phyloP scores from a whole-genome alignment of 2,113 vertebrate species.

The Ptilonorhynchus violaceus region DNA sequence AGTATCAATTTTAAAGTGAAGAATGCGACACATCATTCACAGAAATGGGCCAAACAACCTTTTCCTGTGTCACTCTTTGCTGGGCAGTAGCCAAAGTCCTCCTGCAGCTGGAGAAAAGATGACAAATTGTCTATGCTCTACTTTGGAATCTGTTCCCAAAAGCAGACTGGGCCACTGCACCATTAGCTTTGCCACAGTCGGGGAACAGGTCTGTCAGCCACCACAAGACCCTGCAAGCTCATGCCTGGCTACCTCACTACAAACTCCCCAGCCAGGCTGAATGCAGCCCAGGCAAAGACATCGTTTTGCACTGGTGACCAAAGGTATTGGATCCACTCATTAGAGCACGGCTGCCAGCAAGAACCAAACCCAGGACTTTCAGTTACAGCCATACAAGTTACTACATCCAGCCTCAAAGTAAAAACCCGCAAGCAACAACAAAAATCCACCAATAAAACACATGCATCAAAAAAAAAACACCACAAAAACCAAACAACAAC shows the following conservation, averaged over 20 bases:
- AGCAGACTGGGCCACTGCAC: neutral
- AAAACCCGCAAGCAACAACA: neutral
- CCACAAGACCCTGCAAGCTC: too few species aligned
- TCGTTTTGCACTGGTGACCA: neutral
- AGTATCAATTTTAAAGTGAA: neutral
- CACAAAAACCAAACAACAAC: neutral
- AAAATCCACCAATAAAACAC: rapidly evolving
- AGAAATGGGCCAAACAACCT: neutral
- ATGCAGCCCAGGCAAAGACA: neutral
- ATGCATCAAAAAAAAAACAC: neutral
- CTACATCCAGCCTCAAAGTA: neutral
- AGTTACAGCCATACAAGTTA: neutral
- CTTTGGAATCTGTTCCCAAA: neutral
- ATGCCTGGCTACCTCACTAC: too few species aligned
- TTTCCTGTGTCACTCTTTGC: neutral
- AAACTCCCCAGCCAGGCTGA: neutral
- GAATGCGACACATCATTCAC: neutral
- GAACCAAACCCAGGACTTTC: neutral
- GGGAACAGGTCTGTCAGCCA: neutral
- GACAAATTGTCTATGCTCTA: rapidly evolving
- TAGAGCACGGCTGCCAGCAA: neutral
- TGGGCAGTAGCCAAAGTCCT: neutral
- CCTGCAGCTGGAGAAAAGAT: neutral
- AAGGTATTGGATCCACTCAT: neutral
- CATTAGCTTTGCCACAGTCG: neutral